Base-by-base conservation (phyloP, 2,113 vertebrate genomes). In the Addax nasomaculatus region DNA sequence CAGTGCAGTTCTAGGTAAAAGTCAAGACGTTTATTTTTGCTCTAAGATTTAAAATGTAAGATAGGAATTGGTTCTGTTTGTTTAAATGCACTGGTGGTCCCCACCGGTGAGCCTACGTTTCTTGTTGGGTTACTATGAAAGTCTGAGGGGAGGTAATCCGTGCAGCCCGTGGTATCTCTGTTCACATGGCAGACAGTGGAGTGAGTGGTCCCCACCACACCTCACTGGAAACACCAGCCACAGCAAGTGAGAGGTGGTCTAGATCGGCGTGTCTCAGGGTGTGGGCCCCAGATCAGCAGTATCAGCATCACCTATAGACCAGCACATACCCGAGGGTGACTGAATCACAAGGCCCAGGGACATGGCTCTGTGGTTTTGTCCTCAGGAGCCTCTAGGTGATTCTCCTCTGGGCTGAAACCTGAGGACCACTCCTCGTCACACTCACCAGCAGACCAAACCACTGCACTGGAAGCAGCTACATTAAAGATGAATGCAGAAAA, bases 361-460 rank as follows among this genome's bases (percentile, higher is more conserved):
- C 2, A 1, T 9, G 15, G 33, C n/a, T 17, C 55, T 2, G 0
- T 3, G 3, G 4, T 2, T 17, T 9, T 57, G 9, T 51, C 23
- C 15, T 25, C 3, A 81, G 11, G 14, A 80, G 5, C 13, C 49
- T 49, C 27, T 6, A 6, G 33, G 7, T 27, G 5, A 16, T 4
- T 47, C 84, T 64, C 11, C 5, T 70, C 49, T 3, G 1, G 6
- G 30, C 33, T 11, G 2, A 33, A 14, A 15, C 47, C 9, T 53
- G 30, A 23, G 86, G 55, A 19, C 11, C 39, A 2, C 25, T 0
- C 5, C 12, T 47, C 2, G 2, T 51, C 57, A 43, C 6, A 10
- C 1, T 39, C 2, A 1, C 4, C n/a, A 25, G 17, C 16, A 12
- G 8, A 3, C 12, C 0, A 1, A 53, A 3, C 3, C 5, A 0